Conservation (phyloP, 2,888 invertebrate genomes). For the Iphiclides podalirius region DNA sequence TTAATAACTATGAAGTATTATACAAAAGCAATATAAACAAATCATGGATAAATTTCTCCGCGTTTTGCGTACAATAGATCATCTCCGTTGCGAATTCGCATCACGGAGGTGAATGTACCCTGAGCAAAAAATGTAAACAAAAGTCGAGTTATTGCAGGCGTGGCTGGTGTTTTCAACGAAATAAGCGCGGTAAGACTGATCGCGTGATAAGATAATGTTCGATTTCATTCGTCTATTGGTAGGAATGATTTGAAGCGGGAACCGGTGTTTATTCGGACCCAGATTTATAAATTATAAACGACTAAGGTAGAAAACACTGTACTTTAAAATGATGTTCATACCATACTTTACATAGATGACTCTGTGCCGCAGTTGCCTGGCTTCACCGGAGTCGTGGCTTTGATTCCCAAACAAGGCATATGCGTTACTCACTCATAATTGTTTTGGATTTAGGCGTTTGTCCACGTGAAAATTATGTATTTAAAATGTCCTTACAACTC, state of each 20-base stretch:
- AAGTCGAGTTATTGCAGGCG: conserved; percentile 1
- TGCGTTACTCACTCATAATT: too few species aligned
- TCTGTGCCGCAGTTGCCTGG: too few species aligned
- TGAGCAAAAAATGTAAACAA: conserved; percentile 21
- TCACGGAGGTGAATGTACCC: conserved; percentile 11
- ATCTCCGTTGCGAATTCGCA: conserved; percentile 2
- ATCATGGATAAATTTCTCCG: neutral
- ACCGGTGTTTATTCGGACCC: too few species aligned
- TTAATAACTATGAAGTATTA: neutral
- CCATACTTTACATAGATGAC: too few species aligned
- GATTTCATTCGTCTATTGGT: neutral
- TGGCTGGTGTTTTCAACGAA: conserved; percentile 3
- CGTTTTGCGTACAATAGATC: conserved; percentile 10
- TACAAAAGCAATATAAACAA: neutral
- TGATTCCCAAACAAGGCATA: too few species aligned
- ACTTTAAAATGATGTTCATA: too few species aligned
- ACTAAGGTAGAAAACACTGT: too few species aligned
- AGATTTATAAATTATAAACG: too few species aligned
- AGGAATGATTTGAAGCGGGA: neutral
- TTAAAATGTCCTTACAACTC: too few species aligned
- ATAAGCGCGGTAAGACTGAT: neutral
- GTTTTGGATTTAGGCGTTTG: too few species aligned
- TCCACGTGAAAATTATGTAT: too few species aligned
- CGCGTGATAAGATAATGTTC: neutral
- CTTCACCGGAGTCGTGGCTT: too few species aligned